Evolutionary conservation across 2,888 invertebrate genomes (phyloP).

Genomic region (Hyles lineata): DNA sequence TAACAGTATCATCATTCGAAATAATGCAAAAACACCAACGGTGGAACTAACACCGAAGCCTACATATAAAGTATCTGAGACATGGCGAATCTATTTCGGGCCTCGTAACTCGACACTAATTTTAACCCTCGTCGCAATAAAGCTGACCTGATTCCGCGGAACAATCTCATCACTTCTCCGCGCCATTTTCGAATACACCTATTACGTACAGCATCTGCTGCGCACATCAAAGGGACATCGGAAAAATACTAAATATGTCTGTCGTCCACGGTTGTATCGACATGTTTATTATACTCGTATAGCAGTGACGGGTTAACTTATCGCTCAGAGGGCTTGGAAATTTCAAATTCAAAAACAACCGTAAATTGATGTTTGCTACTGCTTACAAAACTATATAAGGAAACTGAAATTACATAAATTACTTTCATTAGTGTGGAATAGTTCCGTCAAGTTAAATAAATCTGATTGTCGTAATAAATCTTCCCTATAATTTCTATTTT

Average conservation of each 20-base stretch:
- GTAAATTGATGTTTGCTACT: too few relatives aligned
- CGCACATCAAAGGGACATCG: slow-evolving; percentile 51
- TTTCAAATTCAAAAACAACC: neutral
- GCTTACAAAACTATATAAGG: too few relatives aligned
- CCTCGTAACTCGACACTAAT: slow-evolving; percentile 35
- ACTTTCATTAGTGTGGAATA: too few relatives aligned
- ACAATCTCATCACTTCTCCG: slow-evolving; percentile 32
- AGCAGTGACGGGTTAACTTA: neutral
- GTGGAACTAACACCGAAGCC: neutral
- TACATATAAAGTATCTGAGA: slow-evolving; percentile 13
- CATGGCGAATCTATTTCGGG: slow-evolving; percentile 32
- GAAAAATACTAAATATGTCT: slow-evolving; percentile 30
- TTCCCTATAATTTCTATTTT: too few relatives aligned
- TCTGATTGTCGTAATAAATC: too few relatives aligned
- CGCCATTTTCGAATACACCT: slow-evolving; percentile 34
- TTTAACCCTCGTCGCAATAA: slow-evolving; percentile 29
- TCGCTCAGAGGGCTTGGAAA: neutral
- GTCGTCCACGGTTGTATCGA: neutral
- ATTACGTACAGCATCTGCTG: slow-evolving; percentile 44
- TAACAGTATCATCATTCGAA: neutral
- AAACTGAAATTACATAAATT: too few relatives aligned
- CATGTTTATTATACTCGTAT: neutral
- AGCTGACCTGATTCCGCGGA: slow-evolving; percentile 35
- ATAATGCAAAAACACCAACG: neutral
- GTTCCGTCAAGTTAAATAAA: too few relatives aligned